Conservation (phyloP, 2,888 invertebrate species). For the Dolichopus griseipennis region DNA sequence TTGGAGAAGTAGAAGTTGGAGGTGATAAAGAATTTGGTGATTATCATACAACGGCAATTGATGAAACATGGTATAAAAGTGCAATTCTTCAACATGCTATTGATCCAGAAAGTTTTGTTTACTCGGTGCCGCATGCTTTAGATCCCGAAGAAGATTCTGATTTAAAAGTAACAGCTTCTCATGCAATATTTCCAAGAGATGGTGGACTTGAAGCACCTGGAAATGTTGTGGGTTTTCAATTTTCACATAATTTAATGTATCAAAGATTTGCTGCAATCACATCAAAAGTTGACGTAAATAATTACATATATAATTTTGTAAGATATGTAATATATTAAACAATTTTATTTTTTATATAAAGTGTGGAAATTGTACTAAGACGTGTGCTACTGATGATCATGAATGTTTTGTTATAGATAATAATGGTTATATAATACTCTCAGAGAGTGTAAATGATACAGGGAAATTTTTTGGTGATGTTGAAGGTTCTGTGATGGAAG, state of each 20-base stretch:
- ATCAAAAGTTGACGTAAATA: conserved; percentile 44
- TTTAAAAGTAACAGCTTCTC: conserved; percentile 67
- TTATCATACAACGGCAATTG: conserved; percentile 64
- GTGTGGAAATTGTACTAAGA: conserved; percentile 47
- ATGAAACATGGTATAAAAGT: conserved; percentile 86
- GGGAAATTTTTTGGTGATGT: conserved; percentile 82
- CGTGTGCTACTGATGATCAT: conserved; percentile 53
- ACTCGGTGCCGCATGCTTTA: conserved; percentile 60
- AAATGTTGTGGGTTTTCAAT: conserved; percentile 82
- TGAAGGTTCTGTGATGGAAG: conserved; percentile 66
- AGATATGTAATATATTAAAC: background rate
- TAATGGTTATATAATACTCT: conserved; percentile 76
- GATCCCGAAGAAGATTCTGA: conserved; percentile 45
- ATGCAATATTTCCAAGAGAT: conserved; percentile 74
- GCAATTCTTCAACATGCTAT: conserved; percentile 77
- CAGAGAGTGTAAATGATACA: conserved; percentile 54
- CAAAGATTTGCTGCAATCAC: conserved; percentile 63
- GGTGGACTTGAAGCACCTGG: conserved; percentile 70
- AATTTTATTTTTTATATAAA: conserved; percentile 24
- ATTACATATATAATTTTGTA: conserved; percentile 8
- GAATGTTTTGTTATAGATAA: conserved; percentile 87
- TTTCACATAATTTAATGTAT: conserved; percentile 61
- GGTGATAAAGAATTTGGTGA: conserved; percentile 62
- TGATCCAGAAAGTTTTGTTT: conserved; percentile 67
- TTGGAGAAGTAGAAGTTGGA: conserved; percentile 49